These are phyloP conservation scores for Penaeus vannamei DNA, from an alignment of 1,140 invertebrate species.

Conservation along the genomic window DNA sequence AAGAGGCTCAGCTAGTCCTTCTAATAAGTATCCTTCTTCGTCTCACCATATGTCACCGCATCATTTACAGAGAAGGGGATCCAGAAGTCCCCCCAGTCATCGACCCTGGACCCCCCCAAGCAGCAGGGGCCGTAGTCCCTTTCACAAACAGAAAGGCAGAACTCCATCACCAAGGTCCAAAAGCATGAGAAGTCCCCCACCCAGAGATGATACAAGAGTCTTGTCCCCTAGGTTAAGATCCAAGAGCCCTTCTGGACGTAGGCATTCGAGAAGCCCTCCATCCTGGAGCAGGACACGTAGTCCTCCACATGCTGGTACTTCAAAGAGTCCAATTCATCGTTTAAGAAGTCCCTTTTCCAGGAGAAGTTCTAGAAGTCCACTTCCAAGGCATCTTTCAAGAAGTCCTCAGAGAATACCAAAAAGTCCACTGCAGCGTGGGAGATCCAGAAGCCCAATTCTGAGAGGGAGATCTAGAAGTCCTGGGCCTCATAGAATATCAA, in stretches of 20 bases:
- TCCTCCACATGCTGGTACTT: neutral
- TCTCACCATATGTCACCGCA: slow-evolving; percentile 18
- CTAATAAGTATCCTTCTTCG: neutral
- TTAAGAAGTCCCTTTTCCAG: slow-evolving; percentile 35
- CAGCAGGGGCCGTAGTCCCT: slow-evolving; percentile 22
- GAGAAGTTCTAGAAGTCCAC: slow-evolving; percentile 45
- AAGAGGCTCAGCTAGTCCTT: slow-evolving; percentile 46
- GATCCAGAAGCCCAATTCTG: slow-evolving; percentile 45
- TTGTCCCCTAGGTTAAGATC: slow-evolving; percentile 27
- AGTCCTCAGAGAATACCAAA: slow-evolving; percentile 17
- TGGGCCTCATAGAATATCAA: slow-evolving; percentile 12
- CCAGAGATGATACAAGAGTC: neutral
- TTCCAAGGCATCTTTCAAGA: slow-evolving; percentile 32
- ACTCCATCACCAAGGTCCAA: neutral
- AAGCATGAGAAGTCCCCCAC: neutral
- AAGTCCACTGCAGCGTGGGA: slow-evolving; percentile 23
- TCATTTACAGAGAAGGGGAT: slow-evolving; percentile 23
- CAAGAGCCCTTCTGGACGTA: slow-evolving; percentile 26
- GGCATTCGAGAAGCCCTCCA: slow-evolving; percentile 13
- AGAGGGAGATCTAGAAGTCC: slow-evolving; percentile 57
- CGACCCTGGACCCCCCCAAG: slow-evolving; percentile 32
- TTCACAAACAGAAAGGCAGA: neutral
- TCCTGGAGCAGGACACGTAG: neutral
- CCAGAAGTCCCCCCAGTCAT: slow-evolving; percentile 42
- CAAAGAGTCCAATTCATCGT: neutral